These are phyloP conservation scores for Oegoconia quadripuncta DNA, from an alignment of 2,888 invertebrate genomes.

Conservation along the genomic window DNA sequence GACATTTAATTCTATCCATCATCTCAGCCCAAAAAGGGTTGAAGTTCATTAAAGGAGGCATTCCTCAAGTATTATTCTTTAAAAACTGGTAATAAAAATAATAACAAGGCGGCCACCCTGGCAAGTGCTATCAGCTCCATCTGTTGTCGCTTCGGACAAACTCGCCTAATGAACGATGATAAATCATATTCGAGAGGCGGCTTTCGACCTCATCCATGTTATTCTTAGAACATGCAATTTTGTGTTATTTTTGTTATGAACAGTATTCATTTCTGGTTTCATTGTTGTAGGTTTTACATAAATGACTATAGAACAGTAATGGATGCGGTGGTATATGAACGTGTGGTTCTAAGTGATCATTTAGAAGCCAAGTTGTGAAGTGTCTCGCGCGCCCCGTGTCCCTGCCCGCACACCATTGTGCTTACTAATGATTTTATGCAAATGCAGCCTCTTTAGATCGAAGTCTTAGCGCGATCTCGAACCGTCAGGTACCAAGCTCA, in stretches of 20 bases:
- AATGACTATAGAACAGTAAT: slow-evolving; percentile 26
- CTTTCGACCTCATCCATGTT: slow-evolving; percentile 56
- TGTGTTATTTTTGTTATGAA: slow-evolving; percentile 20
- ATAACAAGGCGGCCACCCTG: slow-evolving; percentile 79
- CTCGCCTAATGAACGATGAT: slow-evolving; percentile 80
- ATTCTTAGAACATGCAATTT: slow-evolving; percentile 43
- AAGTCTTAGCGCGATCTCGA: slow-evolving; percentile 78
- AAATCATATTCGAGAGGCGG: slow-evolving; percentile 79
- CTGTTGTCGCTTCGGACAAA: slow-evolving; percentile 79
- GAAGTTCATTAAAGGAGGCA: slow-evolving; percentile 78
- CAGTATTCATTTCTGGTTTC: slow-evolving; percentile 38
- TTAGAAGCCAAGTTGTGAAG: slow-evolving; percentile 61
- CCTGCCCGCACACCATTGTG: slow-evolving; percentile 76
- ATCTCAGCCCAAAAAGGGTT: slow-evolving; percentile 75
- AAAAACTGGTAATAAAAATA: slow-evolving; percentile 78
- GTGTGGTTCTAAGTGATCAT: slow-evolving; percentile 36
- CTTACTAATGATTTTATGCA: slow-evolving; percentile 80
- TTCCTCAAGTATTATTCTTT: slow-evolving; percentile 79
- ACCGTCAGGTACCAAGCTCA: slow-evolving; percentile 77
- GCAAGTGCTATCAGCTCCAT: slow-evolving; percentile 79
- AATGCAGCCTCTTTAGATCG: slow-evolving; percentile 79
- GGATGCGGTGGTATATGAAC: slow-evolving; percentile 17
- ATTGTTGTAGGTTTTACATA: background rate
- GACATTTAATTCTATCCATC: slow-evolving; percentile 78
- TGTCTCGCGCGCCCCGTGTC: slow-evolving; percentile 70